These are phyloP conservation scores for Melanotaenia boesemani DNA, from an alignment of 2,797 vertebrate species.

Conservation along the genomic window DNA sequence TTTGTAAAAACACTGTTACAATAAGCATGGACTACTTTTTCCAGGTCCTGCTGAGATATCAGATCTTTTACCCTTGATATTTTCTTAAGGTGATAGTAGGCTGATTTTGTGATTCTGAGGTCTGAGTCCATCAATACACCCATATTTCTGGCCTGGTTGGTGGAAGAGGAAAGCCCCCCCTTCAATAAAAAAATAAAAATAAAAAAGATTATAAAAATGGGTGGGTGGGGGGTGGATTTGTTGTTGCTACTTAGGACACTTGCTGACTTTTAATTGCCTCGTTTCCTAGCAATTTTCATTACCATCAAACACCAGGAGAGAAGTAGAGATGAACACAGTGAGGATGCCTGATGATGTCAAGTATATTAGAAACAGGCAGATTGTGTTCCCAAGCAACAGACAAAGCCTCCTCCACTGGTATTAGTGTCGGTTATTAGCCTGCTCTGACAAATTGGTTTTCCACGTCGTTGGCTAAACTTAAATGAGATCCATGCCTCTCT, in stretches of 20 bases:
- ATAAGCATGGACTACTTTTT: no score
- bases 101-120: no score
- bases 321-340: conserved; percentile 44
- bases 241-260: conserved; percentile 54
- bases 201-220: no score
- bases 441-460: conserved; percentile 77
- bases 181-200: no score
- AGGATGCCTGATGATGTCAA: conserved; percentile 78
- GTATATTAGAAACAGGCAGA: conserved; percentile 79
- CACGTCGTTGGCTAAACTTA: conserved; percentile 66
- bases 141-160: no score
- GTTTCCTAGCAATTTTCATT: conserved; percentile 73
- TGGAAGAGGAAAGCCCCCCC: no score
- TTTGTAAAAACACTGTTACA: no score
- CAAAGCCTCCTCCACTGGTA: conserved; percentile 74
- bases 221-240: conserved; percentile 22
- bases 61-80: no score
- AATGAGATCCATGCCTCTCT: conserved; percentile 52
- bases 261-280: conserved; percentile 53
- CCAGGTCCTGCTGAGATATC: no score
- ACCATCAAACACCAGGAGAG: conserved; percentile 51
- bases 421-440: conserved; percentile 78
- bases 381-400: conserved; percentile 83
- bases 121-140: no score
- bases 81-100: no score